A percentile compares a stretch with the other conserved stretches of the same genome.
These are phyloP conservation scores for Acronicta alni DNA, from an alignment of 2,888 invertebrate genomes.

Conservation along the genomic window DNA sequence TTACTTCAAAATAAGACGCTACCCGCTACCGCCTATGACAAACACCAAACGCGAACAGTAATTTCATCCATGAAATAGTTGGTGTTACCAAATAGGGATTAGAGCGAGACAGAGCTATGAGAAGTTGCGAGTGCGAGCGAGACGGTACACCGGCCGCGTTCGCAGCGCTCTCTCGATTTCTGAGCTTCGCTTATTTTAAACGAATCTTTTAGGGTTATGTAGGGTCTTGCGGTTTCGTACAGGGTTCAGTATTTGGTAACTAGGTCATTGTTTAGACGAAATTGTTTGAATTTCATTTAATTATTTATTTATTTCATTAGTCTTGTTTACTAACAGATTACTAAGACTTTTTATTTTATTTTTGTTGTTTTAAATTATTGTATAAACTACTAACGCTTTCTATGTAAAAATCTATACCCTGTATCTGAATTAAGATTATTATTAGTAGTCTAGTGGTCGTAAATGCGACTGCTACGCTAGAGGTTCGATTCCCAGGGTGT, in stretches of 20 bases:
- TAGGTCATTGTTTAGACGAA: not conserved
- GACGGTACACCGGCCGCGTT: slow-evolving; percentile 52
- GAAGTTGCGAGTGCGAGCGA: slow-evolving; percentile 63
- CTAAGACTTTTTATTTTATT: no score
- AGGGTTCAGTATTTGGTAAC: slow-evolving; percentile 36
- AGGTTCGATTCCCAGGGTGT: no score
- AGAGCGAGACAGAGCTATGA: slow-evolving; percentile 74
- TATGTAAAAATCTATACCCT: no score
- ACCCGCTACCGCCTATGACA: slow-evolving; percentile 57
- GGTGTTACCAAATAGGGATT: slow-evolving; percentile 89
- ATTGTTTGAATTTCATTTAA: not conserved
- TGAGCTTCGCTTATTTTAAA: slow-evolving; percentile 71
- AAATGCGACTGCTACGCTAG: no score
- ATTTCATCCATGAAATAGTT: slow-evolving; percentile 90
- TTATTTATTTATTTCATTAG: no score
- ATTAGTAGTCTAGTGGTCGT: no score
- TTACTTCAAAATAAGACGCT: slow-evolving; percentile 23
- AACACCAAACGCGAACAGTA: slow-evolving; percentile 71
- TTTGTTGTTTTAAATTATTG: no score
- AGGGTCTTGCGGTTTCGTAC: slow-evolving; percentile 8
- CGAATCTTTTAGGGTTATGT: slow-evolving; percentile 63
- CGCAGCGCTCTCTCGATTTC: slow-evolving; percentile 76
- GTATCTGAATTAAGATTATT: no score
- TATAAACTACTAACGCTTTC: no score
- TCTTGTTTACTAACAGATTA: no score